Percentiles rank a stretch among this genome's conserved stretches.
phyloP scores from a whole-genome alignment of 1,140 invertebrate genomes.

The Pteromalus puparum region DNA sequence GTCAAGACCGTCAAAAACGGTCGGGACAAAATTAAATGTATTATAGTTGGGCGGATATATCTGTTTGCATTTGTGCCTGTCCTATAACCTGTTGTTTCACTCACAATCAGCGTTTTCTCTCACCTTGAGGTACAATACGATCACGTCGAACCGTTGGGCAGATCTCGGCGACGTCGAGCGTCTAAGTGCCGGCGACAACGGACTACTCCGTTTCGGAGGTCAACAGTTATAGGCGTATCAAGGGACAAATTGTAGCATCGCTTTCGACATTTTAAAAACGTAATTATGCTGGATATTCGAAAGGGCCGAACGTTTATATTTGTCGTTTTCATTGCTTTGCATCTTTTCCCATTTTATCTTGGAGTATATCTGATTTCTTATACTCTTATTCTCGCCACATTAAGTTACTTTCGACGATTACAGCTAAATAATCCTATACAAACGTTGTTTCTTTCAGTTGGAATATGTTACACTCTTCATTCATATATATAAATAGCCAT shows the following conservation, averaged over 20 bases:
- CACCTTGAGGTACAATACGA: background rate
- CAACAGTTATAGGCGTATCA: background rate
- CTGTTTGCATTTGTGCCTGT: conserved; percentile 18
- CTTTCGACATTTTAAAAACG: too few species aligned
- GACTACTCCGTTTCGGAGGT: background rate
- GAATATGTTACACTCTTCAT: background rate
- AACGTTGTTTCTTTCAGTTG: background rate
- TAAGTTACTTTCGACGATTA: background rate
- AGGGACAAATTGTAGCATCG: too few species aligned
- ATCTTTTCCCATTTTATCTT: too few species aligned
- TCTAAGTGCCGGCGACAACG: background rate
- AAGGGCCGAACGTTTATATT: background rate
- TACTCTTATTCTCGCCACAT: too few species aligned
- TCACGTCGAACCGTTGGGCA: background rate
- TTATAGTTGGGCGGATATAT: background rate
- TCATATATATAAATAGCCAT: background rate
- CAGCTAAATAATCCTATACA: background rate
- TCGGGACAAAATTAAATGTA: too few species aligned
- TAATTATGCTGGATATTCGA: too few species aligned
- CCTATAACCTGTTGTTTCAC: conserved; percentile 42
- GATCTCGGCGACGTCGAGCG: too few species aligned
- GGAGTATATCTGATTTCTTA: too few species aligned
- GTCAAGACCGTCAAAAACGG: too few species aligned
- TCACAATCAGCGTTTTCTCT: background rate
- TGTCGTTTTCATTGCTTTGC: background rate